Evolutionary conservation across 2,888 invertebrate species (phyloP), one percentile per base, ranked within the genome.

Genomic region (Brachynemurus nebulosus): DNA sequence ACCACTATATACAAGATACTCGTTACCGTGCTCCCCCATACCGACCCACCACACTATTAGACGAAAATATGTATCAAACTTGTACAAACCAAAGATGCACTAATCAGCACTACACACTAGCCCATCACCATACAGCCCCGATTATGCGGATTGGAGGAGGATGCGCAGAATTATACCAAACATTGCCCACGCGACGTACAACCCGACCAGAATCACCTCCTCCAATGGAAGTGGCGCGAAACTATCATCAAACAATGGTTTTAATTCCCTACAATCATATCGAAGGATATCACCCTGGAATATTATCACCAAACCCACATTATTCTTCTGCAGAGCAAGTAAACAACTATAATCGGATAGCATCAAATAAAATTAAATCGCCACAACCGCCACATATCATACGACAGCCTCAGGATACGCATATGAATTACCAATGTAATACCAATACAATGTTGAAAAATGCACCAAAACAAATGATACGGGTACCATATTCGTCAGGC

Each of bases 151-250:
- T 62, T 6, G 60, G 59, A 11, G 55, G 56, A 12, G 59, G 58
- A 42, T 60, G 57, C 41, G 59, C 57, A 23, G 53, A 59, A 23
- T 57, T 58, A 40, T 63, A 63, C 44, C 61, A 61, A 48, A 55
- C 60, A 12, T 45, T 61, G 19, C 52, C 57, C 35, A 44, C 50
- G 55, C 64, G 63, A 27, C 63, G 66, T 40, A 68, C 64, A 48
- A 68, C 72, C 2, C 65, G 80, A 16, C 78, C 80, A 0, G 77
- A 79, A 59, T 80, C 80, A 0, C 80, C 81, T 5, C 80, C 81
- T 1, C 80, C 81, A 0, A 70, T 80, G 46, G 66, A 66, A 44
- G 54, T 65, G 40, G 61, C 64, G 1, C 67, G 77, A 25, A 75
- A 69, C 51, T 78, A 78, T 56, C 79, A 80, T 50, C 78, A 80